Evolutionary conservation across 37 sponge, comb jelly and placozoan species (phyloP).

Genomic region (Cliona cf. orientalis): DNA sequence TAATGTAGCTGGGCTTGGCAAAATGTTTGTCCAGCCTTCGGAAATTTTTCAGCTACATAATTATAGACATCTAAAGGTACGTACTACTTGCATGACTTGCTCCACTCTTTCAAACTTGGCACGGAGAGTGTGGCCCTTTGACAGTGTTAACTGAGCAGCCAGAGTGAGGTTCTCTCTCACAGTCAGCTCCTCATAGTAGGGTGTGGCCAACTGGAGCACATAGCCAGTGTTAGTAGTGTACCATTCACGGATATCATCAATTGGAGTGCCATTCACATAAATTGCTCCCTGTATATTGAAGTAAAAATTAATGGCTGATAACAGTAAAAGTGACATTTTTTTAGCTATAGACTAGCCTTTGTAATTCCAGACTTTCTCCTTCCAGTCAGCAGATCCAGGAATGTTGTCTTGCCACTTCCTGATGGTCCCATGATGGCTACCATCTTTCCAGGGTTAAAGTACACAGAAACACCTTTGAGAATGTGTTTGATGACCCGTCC

Average conservation of each 20-base stretch:
- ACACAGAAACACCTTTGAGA: conserved; percentile 67
- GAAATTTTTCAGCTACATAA: too few species aligned
- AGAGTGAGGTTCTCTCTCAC: conserved; percentile 76
- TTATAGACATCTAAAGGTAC: too few species aligned
- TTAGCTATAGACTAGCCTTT: background rate
- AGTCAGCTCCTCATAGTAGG: conserved; percentile 75
- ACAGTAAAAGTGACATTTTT: conserved; percentile 9
- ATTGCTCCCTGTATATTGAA: conserved; percentile 37
- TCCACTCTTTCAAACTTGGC: conserved; percentile 65
- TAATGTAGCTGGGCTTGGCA: too few species aligned
- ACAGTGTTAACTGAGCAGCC: conserved; percentile 62
- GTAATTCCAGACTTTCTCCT: conserved; percentile 47
- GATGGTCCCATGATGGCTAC: conserved; percentile 93
- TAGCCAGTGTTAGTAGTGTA: conserved; percentile 72
- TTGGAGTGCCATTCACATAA: conserved; percentile 60
- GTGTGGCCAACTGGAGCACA: conserved; percentile 71
- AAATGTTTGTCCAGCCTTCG: too few species aligned
- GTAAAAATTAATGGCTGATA: background rate
- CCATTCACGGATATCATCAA: conserved; percentile 58
- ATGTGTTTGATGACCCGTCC: conserved; percentile 38
- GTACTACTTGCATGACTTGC: conserved; percentile 67
- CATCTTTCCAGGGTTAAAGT: conserved; percentile 90
- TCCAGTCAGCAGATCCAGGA: conserved; percentile 82
- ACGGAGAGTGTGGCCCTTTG: conserved; percentile 7
- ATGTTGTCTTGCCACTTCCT: conserved; percentile 86